phyloP scores from a whole-genome alignment of 2,113 vertebrate species.

The Alouatta palliata region DNA sequence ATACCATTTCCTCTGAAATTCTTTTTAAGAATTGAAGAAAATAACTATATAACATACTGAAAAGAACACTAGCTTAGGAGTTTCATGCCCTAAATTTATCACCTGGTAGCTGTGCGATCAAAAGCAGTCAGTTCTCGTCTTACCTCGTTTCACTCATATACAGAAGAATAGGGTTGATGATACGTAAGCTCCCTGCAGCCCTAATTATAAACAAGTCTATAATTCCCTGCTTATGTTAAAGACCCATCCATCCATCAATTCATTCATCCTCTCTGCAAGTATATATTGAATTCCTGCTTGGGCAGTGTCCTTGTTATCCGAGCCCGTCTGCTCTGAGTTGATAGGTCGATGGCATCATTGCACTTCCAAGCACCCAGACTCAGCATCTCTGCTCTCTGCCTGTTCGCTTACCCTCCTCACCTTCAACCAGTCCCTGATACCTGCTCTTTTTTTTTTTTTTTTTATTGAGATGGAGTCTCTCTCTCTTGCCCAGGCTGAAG shows the following conservation, averaged over 20 bases:
- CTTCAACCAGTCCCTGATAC: not conserved
- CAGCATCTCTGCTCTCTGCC: not conserved
- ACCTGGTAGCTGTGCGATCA: slow-evolving; percentile 56
- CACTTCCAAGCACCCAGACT: not conserved
- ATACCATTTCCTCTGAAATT: slow-evolving; percentile 81
- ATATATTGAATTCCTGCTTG: not conserved
- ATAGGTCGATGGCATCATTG: not conserved
- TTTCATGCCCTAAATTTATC: slow-evolving; percentile 76
- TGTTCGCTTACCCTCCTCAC: not conserved
- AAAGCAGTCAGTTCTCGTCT: slow-evolving; percentile 26
- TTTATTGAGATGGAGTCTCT: no score
- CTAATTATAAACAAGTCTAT: not conserved
- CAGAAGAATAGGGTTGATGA: not conserved
- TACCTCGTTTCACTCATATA: slow-evolving; percentile 45
- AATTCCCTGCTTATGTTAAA: not conserved
- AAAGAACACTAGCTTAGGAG: slow-evolving; percentile 73
- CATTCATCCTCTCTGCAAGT: not conserved
- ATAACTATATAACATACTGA: slow-evolving; percentile 76
- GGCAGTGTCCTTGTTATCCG: not conserved
- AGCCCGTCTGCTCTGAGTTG: not conserved
- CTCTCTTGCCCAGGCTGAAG: no score
- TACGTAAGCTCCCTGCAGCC: not conserved
- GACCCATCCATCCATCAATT: not conserved
- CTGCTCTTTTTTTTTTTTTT: not conserved
- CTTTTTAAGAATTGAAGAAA: slow-evolving; percentile 81